phyloP scores from a whole-genome alignment of 2,113 vertebrate genomes.

The Ictidomys tridecemlineatus region DNA sequence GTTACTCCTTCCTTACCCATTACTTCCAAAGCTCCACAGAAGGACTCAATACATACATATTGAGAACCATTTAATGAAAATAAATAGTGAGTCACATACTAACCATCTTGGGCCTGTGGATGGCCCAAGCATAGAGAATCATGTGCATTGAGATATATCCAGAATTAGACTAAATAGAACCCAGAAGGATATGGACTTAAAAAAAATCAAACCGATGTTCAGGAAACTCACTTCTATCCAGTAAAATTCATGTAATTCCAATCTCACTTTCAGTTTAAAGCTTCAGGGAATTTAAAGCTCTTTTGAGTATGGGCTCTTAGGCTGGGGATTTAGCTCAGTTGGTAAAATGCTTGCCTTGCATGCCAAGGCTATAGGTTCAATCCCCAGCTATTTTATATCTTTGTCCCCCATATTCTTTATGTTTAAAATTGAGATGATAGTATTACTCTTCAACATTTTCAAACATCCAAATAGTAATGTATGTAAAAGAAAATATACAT shows the following conservation, averaged over 20 bases:
- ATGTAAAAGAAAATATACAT: not conserved
- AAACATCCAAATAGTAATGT: not conserved
- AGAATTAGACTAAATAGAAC: slow-evolving; percentile 9
- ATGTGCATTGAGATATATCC: not conserved
- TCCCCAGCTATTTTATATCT: not conserved
- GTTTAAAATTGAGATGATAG: not conserved
- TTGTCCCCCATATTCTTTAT: not conserved
- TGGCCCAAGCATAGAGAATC: not conserved
- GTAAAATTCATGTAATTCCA: not conserved
- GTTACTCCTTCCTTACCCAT: not conserved
- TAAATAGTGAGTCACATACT: not conserved
- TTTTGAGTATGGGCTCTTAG: not conserved
- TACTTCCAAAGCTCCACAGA: not conserved
- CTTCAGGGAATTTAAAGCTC: not conserved
- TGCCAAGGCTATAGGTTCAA: too few relatives aligned
- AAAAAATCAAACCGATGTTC: not conserved
- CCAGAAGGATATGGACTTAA: not conserved
- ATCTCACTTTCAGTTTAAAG: not conserved
- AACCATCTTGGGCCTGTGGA: not conserved
- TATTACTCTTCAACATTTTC: not conserved
- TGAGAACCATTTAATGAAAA: not conserved
- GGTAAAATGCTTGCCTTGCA: too few relatives aligned
- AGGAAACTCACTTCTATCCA: accelerated
- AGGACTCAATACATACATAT: not conserved
- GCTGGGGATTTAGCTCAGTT: too few relatives aligned